phyloP scores from a whole-genome alignment of 2,797 vertebrate genomes.

The Muscicapa striata region DNA sequence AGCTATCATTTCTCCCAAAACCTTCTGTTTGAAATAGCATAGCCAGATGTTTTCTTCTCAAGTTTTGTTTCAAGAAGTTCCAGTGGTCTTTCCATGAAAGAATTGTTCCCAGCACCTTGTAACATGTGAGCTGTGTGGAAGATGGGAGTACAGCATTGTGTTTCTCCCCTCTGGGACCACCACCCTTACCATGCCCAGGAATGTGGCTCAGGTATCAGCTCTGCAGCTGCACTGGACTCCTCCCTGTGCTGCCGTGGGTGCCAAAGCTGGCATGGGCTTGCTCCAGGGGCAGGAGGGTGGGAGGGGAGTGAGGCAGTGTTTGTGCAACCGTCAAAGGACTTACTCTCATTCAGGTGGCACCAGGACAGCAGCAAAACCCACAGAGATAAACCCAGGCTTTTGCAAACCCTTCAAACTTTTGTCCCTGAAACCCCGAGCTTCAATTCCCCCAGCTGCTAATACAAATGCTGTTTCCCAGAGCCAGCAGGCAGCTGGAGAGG shows the following conservation, averaged over 20 bases:
- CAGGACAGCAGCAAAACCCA: not conserved
- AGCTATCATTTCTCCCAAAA: not conserved
- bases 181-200: not conserved
- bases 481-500: not conserved
- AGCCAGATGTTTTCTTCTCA: not conserved
- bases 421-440: not conserved
- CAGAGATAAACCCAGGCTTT: not conserved
- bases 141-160: fast-evolving
- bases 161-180: not conserved
- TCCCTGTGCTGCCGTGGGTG: not conserved
- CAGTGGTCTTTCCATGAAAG: not conserved
- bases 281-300: not conserved
- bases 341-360: not conserved
- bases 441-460: not conserved
- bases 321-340: not conserved
- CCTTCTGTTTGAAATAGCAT: not conserved
- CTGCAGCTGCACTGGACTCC: fast-evolving
- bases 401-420: not conserved
- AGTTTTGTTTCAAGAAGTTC: not conserved
- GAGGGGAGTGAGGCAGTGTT: not conserved
- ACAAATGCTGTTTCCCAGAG: not conserved
- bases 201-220: not conserved
- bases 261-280: fast-evolving
- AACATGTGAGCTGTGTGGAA: fast-evolving
- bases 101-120: not conserved